A percentile compares a stretch with the other conserved stretches of the same genome.
These are phyloP conservation scores for Zosterops borbonicus DNA, from an alignment of 2,113 vertebrate genomes.

Conservation along the genomic window DNA sequence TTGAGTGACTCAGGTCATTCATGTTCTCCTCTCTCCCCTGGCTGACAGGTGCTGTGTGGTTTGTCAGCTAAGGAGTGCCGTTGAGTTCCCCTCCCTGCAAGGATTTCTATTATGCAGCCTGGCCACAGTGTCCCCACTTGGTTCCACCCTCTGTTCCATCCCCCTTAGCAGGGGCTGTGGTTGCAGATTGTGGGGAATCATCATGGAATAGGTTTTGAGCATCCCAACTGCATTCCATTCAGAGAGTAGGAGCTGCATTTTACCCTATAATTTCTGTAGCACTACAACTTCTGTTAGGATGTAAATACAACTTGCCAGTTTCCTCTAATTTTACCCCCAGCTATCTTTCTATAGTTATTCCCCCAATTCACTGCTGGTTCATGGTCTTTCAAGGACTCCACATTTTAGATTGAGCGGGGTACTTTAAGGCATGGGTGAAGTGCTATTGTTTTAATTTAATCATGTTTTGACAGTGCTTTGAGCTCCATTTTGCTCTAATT, in stretches of 20 bases:
- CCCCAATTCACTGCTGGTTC: background rate
- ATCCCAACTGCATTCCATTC: background rate
- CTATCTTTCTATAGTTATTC: background rate
- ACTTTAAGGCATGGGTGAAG: background rate
- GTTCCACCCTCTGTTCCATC: background rate
- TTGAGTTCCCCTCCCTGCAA: background rate
- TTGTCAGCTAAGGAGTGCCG: background rate
- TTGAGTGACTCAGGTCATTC: background rate
- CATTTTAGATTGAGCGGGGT: background rate
- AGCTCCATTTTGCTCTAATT: background rate
- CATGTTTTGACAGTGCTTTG: background rate
- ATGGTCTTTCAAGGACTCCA: background rate
- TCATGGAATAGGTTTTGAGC: background rate
- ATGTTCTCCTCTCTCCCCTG: background rate
- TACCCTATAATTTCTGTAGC: background rate
- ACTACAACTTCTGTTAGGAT: background rate
- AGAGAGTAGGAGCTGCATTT: background rate
- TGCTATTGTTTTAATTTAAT: background rate
- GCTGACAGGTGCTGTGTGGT: background rate
- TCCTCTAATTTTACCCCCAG: background rate
- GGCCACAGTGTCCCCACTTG: rapidly evolving
- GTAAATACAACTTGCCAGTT: background rate
- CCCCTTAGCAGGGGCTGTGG: background rate
- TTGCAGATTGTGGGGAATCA: background rate
- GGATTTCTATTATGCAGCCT: rapidly evolving